These are phyloP conservation scores for Rhabdomys pumilio DNA, from an alignment of 2,797 vertebrate species.

Conservation along the genomic window DNA sequence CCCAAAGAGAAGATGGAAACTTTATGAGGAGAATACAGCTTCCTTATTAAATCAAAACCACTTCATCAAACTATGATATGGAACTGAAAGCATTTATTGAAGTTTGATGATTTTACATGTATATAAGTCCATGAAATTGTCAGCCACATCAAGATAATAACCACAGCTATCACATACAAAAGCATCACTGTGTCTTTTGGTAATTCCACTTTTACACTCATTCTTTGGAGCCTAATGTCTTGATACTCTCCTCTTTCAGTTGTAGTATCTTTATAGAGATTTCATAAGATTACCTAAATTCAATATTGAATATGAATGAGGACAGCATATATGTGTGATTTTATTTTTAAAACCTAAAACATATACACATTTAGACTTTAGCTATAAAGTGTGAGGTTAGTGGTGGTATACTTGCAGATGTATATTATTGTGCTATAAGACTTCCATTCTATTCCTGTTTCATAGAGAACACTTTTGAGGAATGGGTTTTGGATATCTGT, in stretches of 20 bases:
- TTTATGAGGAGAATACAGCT: slow-evolving; percentile 4
- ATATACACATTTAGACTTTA: background rate
- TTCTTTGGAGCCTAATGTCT: slow-evolving; percentile 1
- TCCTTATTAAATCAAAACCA: background rate
- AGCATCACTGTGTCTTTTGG: background rate
- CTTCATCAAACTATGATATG: slow-evolving; percentile 17
- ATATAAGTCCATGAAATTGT: background rate
- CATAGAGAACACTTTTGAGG: background rate
- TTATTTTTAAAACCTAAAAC: background rate
- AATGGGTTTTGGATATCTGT: background rate
- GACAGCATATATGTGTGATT: background rate
- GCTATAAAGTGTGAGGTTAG: background rate
- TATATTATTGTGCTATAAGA: background rate
- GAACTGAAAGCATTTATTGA: background rate
- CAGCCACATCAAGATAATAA: slow-evolving; percentile 1
- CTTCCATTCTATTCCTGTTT: background rate
- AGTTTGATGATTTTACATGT: slow-evolving; percentile 46
- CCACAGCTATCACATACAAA: background rate
- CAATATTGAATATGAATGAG: background rate
- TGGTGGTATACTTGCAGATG: background rate
- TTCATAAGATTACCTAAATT: background rate
- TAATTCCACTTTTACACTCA: background rate
- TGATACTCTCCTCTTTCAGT: background rate
- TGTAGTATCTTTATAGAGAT: background rate
- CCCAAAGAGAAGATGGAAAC: slow-evolving; percentile 22